Conservation (phyloP, 2,797 vertebrate species). For the Vipera ursinii region DNA sequence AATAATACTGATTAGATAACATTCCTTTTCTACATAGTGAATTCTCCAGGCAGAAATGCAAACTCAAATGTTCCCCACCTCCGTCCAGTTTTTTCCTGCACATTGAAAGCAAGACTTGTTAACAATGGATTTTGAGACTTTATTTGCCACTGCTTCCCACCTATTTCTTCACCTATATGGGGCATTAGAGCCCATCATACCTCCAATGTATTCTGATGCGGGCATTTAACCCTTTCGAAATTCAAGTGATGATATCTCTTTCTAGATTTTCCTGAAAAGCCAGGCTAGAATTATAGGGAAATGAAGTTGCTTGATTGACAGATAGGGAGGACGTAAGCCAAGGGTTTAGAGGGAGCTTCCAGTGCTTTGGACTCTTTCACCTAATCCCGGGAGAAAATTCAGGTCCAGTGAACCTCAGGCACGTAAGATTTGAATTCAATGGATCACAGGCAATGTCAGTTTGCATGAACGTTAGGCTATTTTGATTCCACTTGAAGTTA, state of each 20-base stretch:
- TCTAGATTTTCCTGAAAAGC: not conserved
- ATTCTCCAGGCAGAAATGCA: not conserved
- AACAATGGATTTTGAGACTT: not conserved
- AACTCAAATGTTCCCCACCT: not conserved
- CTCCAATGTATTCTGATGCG: not conserved
- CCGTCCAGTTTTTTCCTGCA: not conserved
- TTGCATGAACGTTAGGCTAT: not conserved
- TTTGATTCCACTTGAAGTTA: not conserved
- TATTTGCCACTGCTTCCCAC: not conserved
- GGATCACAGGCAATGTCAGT: not conserved
- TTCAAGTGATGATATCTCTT: not conserved
- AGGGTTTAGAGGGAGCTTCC: not conserved
- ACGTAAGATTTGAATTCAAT: not conserved
- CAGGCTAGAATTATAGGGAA: not conserved
- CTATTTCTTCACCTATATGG: not conserved
- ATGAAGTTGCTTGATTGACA: not conserved
- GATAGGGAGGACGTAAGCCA: not conserved
- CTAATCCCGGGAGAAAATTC: not conserved
- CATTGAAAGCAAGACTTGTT: not conserved
- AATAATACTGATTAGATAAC: conserved; percentile 35
- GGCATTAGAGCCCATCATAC: not conserved
- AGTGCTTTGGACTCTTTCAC: not conserved
- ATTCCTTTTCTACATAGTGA: conserved; percentile 9
- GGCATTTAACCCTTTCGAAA: not conserved
- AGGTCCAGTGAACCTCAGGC: not conserved